Percentiles rank a stretch among this genome's conserved stretches.
These are phyloP conservation scores for Nibea coibor DNA, from an alignment of 2,113 vertebrate genomes.

Conservation along the genomic window DNA sequence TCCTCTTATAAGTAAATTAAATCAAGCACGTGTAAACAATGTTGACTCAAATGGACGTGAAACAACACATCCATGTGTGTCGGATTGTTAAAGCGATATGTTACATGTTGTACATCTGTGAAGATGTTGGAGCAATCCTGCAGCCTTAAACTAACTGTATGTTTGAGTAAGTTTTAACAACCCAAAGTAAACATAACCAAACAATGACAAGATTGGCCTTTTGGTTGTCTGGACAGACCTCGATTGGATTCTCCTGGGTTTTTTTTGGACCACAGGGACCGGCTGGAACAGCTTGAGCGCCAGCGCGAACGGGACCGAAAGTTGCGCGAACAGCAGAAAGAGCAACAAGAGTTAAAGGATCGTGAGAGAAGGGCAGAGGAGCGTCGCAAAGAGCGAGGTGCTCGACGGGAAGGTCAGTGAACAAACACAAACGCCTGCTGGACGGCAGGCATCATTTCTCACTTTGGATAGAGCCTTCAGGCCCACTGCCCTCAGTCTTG, in stretches of 20 bases:
- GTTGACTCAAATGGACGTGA: not conserved
- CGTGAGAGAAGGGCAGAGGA: slow-evolving; percentile 91
- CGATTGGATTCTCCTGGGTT: slow-evolving; percentile 64
- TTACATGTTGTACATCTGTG: not conserved
- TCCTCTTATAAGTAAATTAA: not conserved
- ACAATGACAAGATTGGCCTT: slow-evolving; percentile 61
- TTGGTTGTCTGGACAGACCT: slow-evolving; percentile 69
- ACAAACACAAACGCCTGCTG: not conserved
- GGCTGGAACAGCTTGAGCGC: slow-evolving; percentile 94
- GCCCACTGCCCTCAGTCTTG: not conserved
- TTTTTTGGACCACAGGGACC: slow-evolving; percentile 87
- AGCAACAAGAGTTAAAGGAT: slow-evolving; percentile 93
- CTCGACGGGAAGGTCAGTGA: slow-evolving; percentile 89
- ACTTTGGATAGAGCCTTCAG: not conserved
- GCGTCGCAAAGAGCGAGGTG: slow-evolving; percentile 90
- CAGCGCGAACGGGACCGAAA: slow-evolving; percentile 93
- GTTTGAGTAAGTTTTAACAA: slow-evolving; percentile 12
- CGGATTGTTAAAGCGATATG: not conserved
- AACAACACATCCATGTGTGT: not conserved
- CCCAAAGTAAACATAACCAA: slow-evolving; percentile 18
- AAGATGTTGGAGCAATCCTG: not conserved
- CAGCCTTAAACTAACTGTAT: slow-evolving; percentile 10
- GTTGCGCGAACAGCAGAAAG: slow-evolving; percentile 94
- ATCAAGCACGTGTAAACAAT: not conserved
- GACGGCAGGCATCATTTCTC: not conserved